Evolutionary conservation across 2,113 vertebrate genomes (phyloP).

Genomic region (Psettodes erumei): DNA sequence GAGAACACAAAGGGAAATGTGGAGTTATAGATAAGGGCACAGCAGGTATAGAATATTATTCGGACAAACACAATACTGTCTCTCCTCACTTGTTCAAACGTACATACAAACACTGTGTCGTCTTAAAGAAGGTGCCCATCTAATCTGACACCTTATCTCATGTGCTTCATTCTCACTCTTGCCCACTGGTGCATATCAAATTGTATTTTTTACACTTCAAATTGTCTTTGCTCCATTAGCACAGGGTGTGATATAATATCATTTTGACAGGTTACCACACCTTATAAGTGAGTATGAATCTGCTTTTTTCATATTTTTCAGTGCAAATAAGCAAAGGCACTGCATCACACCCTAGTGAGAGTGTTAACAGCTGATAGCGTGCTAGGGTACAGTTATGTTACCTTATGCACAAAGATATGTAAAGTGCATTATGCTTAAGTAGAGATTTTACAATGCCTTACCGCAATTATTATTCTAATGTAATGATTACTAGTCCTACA

Average conservation of each 20-base stretch:
- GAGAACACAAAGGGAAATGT: constrained; percentile 27
- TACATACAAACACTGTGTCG: neutral
- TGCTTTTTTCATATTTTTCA: constrained; percentile 11
- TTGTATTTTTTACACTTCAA: constrained; percentile 50
- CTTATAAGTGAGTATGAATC: constrained; percentile 42
- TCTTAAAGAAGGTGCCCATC: constrained; percentile 13
- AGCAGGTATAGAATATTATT: neutral
- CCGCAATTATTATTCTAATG: neutral
- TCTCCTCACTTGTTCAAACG: neutral
- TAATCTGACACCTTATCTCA: constrained; percentile 51
- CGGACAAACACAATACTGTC: neutral
- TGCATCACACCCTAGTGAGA: constrained; percentile 6
- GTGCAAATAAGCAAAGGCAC: constrained; percentile 17
- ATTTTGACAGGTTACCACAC: constrained; percentile 50
- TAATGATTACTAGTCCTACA: neutral
- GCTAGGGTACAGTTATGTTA: neutral
- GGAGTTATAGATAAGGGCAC: constrained; percentile 3
- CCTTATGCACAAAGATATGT: neutral
- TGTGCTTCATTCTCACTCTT: constrained; percentile 5
- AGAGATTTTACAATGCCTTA: neutral
- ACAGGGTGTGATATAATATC: constrained; percentile 38
- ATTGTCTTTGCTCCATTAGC: constrained; percentile 50
- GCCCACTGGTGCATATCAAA: constrained; percentile 24
- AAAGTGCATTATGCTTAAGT: neutral
- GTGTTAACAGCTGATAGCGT: constrained; percentile 16